These are phyloP conservation scores for Loris lydekkerianus DNA, from an alignment of 2,797 vertebrate genomes.

Conservation along the genomic window DNA sequence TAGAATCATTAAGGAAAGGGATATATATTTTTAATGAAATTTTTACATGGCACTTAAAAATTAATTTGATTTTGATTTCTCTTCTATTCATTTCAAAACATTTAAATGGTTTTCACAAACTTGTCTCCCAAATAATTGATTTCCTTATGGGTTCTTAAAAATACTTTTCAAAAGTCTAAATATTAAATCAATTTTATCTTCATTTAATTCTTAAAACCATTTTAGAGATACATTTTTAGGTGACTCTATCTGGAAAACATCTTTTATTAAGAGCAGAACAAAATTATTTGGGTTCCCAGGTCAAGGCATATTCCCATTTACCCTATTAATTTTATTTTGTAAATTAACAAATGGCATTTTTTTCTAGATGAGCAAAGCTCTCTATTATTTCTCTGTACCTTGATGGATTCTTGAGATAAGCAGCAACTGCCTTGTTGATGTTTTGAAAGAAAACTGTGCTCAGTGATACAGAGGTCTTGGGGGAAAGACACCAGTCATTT, in stretches of 20 bases:
- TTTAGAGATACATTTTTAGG: background rate
- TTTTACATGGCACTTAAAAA: background rate
- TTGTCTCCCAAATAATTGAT: background rate
- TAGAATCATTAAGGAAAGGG: no score
- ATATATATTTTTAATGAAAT: background rate
- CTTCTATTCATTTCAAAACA: slow-evolving; percentile 18
- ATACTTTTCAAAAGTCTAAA: background rate
- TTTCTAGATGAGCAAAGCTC: background rate
- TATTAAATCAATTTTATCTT: background rate
- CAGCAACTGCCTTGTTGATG: background rate
- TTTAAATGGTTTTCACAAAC: background rate
- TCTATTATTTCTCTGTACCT: background rate
- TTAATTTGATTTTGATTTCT: slow-evolving; percentile 34
- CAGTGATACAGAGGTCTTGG: background rate
- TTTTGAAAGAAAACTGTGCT: background rate
- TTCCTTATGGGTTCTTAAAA: background rate
- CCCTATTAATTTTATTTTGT: background rate
- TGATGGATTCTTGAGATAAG: background rate
- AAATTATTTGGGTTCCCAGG: background rate
- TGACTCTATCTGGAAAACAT: background rate
- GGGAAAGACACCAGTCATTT: background rate
- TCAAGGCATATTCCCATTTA: background rate
- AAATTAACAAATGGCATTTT: background rate
- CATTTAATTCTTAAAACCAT: background rate
- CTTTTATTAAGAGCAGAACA: background rate